Evolutionary conservation across 2,888 invertebrate genomes (phyloP), one percentile per base, ranked within the genome.

Genomic region (Ophion ventricosus): DNA sequence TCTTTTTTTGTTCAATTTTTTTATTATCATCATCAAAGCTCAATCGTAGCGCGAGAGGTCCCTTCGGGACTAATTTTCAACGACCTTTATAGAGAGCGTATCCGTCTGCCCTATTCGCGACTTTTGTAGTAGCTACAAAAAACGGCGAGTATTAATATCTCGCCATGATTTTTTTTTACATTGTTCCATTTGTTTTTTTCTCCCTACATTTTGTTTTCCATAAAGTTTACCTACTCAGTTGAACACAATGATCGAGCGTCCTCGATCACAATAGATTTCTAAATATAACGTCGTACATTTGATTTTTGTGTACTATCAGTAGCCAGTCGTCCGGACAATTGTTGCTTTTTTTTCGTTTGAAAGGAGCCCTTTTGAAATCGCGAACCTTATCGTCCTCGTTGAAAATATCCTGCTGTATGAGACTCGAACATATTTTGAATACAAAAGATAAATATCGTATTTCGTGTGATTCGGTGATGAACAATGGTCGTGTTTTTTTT

Each of bases 201-300:
- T 80, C 69, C 77, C 74, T 70, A 81, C 67, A 78, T 70, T 66
- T 83, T 49, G 49, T 84, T 73, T 67, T 64, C 70, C 70, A 80
- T 79, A 49, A 64, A 82, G 63, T 82, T 88, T 87, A 88, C 88
- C 88, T 89, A 90, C 84, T 87, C 88, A 90, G 87, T 90, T 92
- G 92, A 92, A 92, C 92, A 92, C 92, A 92, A 90, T 91, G 89
- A 91, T 90, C 89, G 87, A 90, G 85, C 89, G 81, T 84, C 83
- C 86, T 89, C 87, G 87, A 91, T 91, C 89, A 91, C 91, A 88
- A 91, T 89, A 88, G 87, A 89, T 83, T 87, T 85, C 86, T 86
- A 87, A 88, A 88, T 87, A 87, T 87, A 87, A 88, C 82, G 77
- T 82, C 76, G 74, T 87, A 85, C 70, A 83, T 86, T 87, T 80